These are phyloP conservation scores for Potamilus streckersoni DNA, from an alignment of 1,140 invertebrate genomes.

Conservation along the genomic window DNA sequence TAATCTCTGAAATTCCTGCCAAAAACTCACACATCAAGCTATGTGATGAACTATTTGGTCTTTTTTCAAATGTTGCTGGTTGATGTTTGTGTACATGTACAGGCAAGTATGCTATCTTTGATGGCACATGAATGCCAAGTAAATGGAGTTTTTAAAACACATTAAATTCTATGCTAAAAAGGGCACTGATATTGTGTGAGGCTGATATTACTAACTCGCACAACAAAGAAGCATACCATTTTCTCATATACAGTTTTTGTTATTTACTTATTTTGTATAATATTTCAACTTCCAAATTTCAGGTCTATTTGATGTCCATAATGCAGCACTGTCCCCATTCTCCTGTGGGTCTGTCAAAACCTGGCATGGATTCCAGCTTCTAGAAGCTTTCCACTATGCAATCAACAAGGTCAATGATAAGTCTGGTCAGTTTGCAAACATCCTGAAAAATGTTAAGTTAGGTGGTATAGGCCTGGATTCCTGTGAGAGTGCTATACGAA, in stretches of 20 bases:
- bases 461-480: slow-evolving; percentile 60
- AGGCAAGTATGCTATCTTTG: too few relatives aligned
- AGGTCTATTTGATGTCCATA: slow-evolving; percentile 65
- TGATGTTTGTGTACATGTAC: too few relatives aligned
- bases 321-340: slow-evolving; percentile 43
- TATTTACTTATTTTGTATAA: not conserved
- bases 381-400: slow-evolving; percentile 64
- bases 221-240: too few relatives aligned
- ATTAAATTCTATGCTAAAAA: too few relatives aligned
- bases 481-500: slow-evolving; percentile 54
- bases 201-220: too few relatives aligned
- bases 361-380: slow-evolving; percentile 58
- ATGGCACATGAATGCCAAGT: too few relatives aligned
- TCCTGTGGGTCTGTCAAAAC: slow-evolving; percentile 59
- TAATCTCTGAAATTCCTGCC: too few relatives aligned
- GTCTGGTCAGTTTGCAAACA: slow-evolving; percentile 49
- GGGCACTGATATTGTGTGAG: too few relatives aligned
- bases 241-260: not conserved
- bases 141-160: too few relatives aligned
- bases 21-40: too few relatives aligned
- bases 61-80: too few relatives aligned
- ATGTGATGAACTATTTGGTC: too few relatives aligned
- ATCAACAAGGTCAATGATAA: slow-evolving; percentile 57
- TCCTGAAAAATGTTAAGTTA: slow-evolving; percentile 51
- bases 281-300: slow-evolving; percentile 15